A percentile compares a stretch with the other conserved stretches of the same genome.
These are phyloP conservation scores for Alexandromys fortis DNA, from an alignment of 2,113 vertebrate genomes.

Conservation along the genomic window DNA sequence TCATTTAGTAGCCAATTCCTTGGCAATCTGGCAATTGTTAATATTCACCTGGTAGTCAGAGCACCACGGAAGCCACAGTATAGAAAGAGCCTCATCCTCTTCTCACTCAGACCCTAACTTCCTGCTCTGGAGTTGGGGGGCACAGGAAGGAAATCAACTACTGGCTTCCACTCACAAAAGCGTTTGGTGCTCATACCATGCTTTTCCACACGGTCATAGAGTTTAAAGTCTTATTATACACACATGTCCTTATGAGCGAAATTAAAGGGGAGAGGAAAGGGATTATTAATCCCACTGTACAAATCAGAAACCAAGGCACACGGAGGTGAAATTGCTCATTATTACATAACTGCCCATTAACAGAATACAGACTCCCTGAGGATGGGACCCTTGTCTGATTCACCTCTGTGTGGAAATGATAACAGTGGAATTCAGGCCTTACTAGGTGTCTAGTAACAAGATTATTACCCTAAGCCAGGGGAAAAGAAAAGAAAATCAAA, in stretches of 20 bases:
- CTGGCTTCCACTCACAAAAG: constrained; percentile 41
- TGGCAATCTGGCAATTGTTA: constrained; percentile 49
- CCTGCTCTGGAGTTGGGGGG: background rate
- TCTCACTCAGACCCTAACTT: constrained; percentile 32
- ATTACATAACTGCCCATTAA: constrained; percentile 45
- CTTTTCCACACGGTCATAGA: background rate
- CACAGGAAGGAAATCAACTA: constrained; percentile 33
- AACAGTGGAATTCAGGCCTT: background rate
- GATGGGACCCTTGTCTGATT: background rate
- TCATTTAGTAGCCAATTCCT: constrained; percentile 57
- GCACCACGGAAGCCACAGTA: background rate
- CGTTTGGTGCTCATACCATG: background rate
- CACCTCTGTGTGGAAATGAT: background rate
- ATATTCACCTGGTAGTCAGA: constrained; percentile 13
- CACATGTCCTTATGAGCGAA: constrained; percentile 18
- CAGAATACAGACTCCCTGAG: background rate
- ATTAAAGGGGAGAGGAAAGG: constrained; percentile 31
- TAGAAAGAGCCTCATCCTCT: constrained; percentile 40
- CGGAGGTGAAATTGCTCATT: constrained; percentile 51
- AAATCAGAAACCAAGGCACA: constrained; percentile 50
- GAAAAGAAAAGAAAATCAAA: background rate
- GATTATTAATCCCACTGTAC: constrained; percentile 50
- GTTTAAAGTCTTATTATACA: constrained; percentile 48
- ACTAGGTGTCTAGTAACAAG: background rate
- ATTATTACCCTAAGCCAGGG: background rate